Conservation (phyloP, 2,113 vertebrate species). For the Pica pica region DNA sequence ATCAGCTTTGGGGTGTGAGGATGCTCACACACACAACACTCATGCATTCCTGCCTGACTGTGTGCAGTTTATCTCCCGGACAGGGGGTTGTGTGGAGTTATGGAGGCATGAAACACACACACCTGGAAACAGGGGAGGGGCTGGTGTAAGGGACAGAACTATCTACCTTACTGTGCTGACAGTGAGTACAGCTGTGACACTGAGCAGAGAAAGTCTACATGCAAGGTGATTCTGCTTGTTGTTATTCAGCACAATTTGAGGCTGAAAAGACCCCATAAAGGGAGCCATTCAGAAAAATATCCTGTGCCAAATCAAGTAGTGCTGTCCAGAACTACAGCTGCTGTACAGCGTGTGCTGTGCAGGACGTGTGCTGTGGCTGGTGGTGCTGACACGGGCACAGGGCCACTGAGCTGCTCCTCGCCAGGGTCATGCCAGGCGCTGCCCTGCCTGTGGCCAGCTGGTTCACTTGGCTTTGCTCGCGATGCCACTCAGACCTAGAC, state of each 20-base stretch:
- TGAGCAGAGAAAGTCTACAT: not conserved
- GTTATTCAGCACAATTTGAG: not conserved
- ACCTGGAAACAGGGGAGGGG: not conserved
- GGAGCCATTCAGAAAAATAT: not conserved
- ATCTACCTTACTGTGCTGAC: not conserved
- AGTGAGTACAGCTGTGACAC: not conserved
- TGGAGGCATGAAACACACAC: not conserved
- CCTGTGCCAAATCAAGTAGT: not conserved
- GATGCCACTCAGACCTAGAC: not conserved
- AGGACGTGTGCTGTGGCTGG: not conserved
- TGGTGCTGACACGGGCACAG: not conserved
- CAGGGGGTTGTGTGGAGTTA: not conserved
- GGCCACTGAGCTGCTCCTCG: not conserved
- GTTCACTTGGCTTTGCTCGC: rapidly evolving
- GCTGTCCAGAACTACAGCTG: constrained; percentile 4
- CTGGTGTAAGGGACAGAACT: not conserved
- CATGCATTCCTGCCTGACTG: not conserved
- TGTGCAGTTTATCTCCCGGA: not conserved
- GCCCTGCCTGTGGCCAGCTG: not conserved
- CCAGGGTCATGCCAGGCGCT: not conserved
- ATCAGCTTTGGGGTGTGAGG: not conserved
- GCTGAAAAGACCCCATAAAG: not conserved
- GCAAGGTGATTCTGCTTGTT: not conserved
- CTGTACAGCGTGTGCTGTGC: not conserved
- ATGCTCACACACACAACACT: not conserved